Conservation (phyloP, 2,113 vertebrate genomes). For the Panthera uncia region DNA sequence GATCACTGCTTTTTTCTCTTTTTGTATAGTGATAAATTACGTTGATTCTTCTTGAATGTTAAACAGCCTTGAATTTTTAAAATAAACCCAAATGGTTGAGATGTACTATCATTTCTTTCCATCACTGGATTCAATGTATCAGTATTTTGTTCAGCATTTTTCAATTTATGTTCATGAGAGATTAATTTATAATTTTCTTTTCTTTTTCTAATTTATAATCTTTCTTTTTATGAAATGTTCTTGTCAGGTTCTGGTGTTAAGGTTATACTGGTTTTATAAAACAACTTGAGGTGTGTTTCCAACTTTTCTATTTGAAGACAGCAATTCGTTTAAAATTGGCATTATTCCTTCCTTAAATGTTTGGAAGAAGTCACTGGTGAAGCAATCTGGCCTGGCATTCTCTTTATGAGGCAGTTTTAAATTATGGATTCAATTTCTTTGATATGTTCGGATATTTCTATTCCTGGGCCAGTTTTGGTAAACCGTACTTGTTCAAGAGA, state of each 20-base stretch:
- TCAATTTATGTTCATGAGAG: not conserved
- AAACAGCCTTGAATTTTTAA: not conserved
- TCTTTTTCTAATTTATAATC: not conserved
- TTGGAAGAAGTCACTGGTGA: not conserved
- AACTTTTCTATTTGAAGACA: not conserved
- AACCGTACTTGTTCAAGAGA: not conserved
- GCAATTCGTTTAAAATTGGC: not conserved
- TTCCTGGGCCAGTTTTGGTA: not conserved
- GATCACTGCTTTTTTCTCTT: not conserved
- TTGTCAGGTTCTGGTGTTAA: not conserved
- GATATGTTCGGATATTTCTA: not conserved
- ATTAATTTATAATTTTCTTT: not conserved
- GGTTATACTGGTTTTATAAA: not conserved
- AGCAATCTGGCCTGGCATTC: not conserved
- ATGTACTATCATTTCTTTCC: not conserved
- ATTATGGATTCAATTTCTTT: not conserved
- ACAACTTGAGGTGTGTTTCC: not conserved
- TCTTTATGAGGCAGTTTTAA: not conserved
- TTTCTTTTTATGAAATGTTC: not conserved
- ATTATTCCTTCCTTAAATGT: not conserved
- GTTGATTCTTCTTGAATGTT: not conserved
- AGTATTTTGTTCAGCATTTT: not conserved
- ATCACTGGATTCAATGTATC: not conserved
- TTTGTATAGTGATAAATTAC: not conserved
- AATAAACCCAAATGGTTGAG: not conserved